A percentile compares a stretch with the other conserved stretches of the same genome.
These are phyloP conservation scores for Sabatieria punctata DNA, from an alignment of 2,888 invertebrate genomes.

Conservation along the genomic window DNA sequence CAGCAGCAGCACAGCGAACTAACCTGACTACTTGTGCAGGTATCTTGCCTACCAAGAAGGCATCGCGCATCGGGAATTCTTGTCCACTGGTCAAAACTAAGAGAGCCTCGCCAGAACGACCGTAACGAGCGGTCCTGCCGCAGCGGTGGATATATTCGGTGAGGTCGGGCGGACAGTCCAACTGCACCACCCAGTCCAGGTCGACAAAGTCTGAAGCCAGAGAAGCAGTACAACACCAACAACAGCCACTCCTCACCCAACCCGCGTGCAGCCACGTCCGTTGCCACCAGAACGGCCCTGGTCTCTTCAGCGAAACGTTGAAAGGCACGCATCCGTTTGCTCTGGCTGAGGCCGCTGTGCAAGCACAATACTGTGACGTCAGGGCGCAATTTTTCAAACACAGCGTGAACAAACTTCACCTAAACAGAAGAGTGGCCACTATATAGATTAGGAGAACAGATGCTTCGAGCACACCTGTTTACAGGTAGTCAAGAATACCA, in stretches of 20 bases:
- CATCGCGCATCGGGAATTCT: constrained; percentile 55
- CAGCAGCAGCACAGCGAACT: constrained; percentile 22
- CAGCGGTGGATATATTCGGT: constrained; percentile 81
- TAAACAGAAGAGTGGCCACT: background rate
- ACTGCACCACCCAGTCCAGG: constrained; percentile 92
- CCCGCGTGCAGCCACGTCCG: constrained; percentile 90
- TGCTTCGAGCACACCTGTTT: constrained; percentile 53
- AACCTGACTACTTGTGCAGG: constrained; percentile 66
- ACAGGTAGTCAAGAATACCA: constrained; percentile 85
- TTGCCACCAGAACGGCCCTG: too few relatives aligned
- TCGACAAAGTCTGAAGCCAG: constrained; percentile 60
- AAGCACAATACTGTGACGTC: constrained; percentile 67
- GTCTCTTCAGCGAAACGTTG: constrained; percentile 60
- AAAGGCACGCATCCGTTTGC: constrained; percentile 71
- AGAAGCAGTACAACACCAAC: background rate
- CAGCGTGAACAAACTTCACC: background rate
- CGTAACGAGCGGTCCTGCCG: constrained; percentile 39
- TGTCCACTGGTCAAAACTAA: constrained; percentile 71
- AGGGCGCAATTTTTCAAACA: constrained; percentile 48
- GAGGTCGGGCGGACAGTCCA: constrained; percentile 90
- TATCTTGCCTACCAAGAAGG: constrained; percentile 56
- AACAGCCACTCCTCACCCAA: constrained; percentile 37
- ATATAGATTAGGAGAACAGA: background rate
- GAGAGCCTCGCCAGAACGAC: constrained; percentile 66
- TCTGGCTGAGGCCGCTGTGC: constrained; percentile 80